Evolutionary conservation across 1,140 invertebrate genomes (phyloP).

Genomic region (Plutomurus gul): DNA sequence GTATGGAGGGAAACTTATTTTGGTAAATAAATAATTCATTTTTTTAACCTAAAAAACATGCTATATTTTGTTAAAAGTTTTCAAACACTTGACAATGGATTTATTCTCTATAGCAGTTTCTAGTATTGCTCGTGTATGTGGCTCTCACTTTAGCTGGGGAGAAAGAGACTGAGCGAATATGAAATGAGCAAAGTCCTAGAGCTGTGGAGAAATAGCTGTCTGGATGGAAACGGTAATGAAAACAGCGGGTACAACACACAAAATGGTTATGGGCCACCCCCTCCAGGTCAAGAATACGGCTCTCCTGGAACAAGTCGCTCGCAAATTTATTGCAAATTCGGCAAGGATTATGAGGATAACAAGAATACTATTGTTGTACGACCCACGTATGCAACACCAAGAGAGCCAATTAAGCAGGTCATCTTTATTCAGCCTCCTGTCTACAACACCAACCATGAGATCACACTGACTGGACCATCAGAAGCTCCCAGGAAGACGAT

Average conservation of each 20-base stretch:
- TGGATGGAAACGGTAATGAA: background rate
- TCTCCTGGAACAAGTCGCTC: background rate
- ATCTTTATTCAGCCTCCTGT: conserved; percentile 3
- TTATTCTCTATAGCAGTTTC: background rate
- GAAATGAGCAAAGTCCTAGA: background rate
- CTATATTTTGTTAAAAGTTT: too few species aligned
- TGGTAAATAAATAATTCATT: too few species aligned
- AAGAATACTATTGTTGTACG: background rate
- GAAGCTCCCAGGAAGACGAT: background rate
- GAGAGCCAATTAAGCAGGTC: background rate
- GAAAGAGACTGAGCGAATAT: background rate
- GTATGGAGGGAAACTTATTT: too few species aligned
- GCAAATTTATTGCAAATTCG: background rate
- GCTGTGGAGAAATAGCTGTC: background rate
- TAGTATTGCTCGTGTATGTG: background rate
- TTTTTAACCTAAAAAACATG: too few species aligned
- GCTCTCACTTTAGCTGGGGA: background rate
- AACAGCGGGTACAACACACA: too few species aligned
- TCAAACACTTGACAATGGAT: background rate
- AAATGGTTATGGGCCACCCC: background rate
- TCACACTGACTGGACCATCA: background rate
- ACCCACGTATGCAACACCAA: background rate
- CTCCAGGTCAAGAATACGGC: too few species aligned
- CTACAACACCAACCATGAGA: background rate
- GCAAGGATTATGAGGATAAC: background rate